Conservation (phyloP, 2,888 invertebrate species). For the Tyria jacobaeae region DNA sequence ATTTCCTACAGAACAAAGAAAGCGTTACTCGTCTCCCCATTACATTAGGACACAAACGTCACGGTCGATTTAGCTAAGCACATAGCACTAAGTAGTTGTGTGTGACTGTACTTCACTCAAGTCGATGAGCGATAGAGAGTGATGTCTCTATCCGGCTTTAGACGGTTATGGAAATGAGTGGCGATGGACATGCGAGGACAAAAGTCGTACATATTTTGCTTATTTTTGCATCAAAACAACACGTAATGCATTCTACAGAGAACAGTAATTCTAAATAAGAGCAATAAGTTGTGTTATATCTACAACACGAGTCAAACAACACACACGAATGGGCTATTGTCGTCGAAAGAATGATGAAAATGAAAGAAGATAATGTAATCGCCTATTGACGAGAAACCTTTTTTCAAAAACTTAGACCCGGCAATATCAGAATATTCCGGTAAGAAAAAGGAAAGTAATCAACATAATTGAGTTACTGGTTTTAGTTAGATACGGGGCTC, state of each 20-base stretch:
- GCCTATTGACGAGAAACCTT: too few species aligned
- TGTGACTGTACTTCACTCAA: constrained; percentile 24
- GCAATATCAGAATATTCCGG: too few species aligned
- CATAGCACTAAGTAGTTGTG: constrained; percentile 21
- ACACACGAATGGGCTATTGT: too few species aligned
- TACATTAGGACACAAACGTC: constrained; percentile 8
- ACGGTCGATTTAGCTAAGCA: constrained; percentile 42
- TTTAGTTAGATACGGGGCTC: too few species aligned
- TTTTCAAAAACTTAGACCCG: too few species aligned
- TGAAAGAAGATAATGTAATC: too few species aligned
- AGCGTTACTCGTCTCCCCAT: constrained; percentile 1
- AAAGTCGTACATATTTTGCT: constrained; percentile 5
- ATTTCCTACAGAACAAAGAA: constrained; percentile 8
- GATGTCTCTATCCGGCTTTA: constrained; percentile 32
- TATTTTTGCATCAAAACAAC: background rate
- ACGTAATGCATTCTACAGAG: background rate
- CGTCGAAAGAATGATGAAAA: too few species aligned
- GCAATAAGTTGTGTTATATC: too few species aligned
- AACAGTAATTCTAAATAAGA: background rate
- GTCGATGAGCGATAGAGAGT: constrained; percentile 39
- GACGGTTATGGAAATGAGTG: constrained; percentile 42
- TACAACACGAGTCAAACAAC: background rate
- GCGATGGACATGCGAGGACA: constrained; percentile 24
- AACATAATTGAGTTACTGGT: too few species aligned
- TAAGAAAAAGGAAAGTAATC: too few species aligned